Evolutionary conservation across 1,140 invertebrate genomes (phyloP).

Genomic region (Fopius arisanus): DNA sequence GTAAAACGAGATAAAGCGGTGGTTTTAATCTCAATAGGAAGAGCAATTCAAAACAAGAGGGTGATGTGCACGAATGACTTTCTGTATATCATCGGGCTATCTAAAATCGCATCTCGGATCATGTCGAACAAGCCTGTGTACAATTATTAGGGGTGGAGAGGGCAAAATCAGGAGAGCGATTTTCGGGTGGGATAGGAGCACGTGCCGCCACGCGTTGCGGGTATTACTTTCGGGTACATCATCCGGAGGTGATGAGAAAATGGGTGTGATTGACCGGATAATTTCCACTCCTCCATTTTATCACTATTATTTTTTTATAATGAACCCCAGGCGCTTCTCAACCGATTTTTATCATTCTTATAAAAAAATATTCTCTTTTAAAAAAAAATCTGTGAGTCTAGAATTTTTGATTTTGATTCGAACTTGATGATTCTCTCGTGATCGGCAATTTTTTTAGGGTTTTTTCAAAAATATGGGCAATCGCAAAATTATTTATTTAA

Average conservation of each 20-base stretch:
- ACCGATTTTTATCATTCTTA: too few species aligned
- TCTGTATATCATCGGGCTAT: background rate
- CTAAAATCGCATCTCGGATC: slow-evolving; percentile 11
- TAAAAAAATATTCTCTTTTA: too few species aligned
- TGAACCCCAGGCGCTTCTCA: background rate
- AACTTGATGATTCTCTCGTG: too few species aligned
- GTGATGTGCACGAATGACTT: slow-evolving; percentile 21
- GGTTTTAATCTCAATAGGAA: slow-evolving; percentile 26
- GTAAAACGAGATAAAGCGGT: background rate
- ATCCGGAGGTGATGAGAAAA: slow-evolving; percentile 18
- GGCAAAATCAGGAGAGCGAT: background rate
- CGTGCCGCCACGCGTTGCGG: slow-evolving; percentile 26
- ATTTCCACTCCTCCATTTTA: background rate
- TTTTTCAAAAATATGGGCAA: too few species aligned
- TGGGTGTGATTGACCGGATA: slow-evolving; percentile 23
- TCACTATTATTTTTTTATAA: background rate
- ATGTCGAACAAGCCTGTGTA: slow-evolving; percentile 26
- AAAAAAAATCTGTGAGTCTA: too few species aligned
- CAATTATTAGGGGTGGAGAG: slow-evolving; percentile 20
- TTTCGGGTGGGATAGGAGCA: slow-evolving; percentile 13
- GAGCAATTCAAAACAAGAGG: slow-evolving; percentile 17
- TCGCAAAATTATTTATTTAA: too few species aligned
- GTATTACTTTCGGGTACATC: background rate
- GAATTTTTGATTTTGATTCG: too few species aligned
- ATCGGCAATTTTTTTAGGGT: too few species aligned